phyloP scores from a whole-genome alignment of 2,888 invertebrate species.

The Mythimna pallens region DNA sequence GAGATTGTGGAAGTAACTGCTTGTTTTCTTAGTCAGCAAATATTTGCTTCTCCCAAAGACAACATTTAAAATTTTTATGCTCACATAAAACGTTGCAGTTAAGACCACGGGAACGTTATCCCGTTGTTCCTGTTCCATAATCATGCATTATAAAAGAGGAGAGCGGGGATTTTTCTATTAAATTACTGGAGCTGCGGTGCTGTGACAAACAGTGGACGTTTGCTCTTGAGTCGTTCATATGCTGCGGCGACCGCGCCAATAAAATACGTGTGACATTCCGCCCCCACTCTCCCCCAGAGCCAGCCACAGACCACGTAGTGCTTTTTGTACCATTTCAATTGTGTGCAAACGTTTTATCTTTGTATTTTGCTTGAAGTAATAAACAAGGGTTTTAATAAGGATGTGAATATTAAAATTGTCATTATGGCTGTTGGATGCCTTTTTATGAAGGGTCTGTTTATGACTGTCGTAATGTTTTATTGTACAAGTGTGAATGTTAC shows the following conservation, averaged over 20 bases:
- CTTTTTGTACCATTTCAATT: slow-evolving; percentile 63
- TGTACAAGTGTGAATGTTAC: neutral
- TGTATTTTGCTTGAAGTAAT: slow-evolving; percentile 50
- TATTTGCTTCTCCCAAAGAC: slow-evolving; percentile 24
- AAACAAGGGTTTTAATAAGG: slow-evolving; percentile 42
- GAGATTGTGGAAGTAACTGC: slow-evolving; percentile 50
- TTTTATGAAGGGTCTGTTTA: slow-evolving; percentile 27
- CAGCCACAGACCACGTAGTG: slow-evolving; percentile 56
- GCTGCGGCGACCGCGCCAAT: slow-evolving; percentile 69
- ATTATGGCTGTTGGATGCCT: neutral
- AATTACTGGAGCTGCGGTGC: slow-evolving; percentile 75
- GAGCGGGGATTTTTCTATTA: slow-evolving; percentile 76
- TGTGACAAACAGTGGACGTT: slow-evolving; percentile 78
- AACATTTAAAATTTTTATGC: slow-evolving; percentile 27
- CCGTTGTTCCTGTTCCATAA: slow-evolving; percentile 57
- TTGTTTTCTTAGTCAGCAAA: slow-evolving; percentile 48
- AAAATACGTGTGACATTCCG: slow-evolving; percentile 71
- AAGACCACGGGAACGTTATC: slow-evolving; percentile 44
- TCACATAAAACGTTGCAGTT: slow-evolving; percentile 46
- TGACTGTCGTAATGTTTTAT: neutral
- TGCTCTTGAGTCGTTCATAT: slow-evolving; percentile 72
- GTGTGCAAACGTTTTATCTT: slow-evolving; percentile 52
- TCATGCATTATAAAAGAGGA: slow-evolving; percentile 63
- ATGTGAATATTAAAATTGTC: slow-evolving; percentile 21
- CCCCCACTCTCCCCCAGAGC: slow-evolving; percentile 51